A percentile compares a stretch with the other conserved stretches of the same genome.
Evolutionary conservation across 2,888 invertebrate species (phyloP).

Genomic region (Morpho helenor): DNA sequence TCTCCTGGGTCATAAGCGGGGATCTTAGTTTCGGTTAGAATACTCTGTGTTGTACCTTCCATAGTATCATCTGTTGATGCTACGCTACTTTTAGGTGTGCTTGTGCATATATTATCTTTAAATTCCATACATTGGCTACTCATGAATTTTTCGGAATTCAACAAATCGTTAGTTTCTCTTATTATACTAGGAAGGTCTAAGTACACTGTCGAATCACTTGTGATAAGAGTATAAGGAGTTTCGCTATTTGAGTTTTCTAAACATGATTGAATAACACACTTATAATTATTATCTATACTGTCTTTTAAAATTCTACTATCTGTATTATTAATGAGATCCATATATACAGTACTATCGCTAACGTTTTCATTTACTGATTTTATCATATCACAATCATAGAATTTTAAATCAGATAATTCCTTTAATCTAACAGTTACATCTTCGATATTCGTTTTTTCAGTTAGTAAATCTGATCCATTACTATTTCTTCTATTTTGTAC

Average conservation of each 20-base stretch:
- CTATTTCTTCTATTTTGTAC: conserved; percentile 45
- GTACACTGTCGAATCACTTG: conserved; percentile 63
- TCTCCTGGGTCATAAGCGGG: conserved; percentile 42
- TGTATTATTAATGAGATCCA: conserved; percentile 62
- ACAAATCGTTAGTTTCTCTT: conserved; percentile 50
- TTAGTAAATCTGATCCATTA: conserved; percentile 19
- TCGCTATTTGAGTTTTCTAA: conserved; percentile 33
- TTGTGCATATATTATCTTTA: conserved; percentile 41
- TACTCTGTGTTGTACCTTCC: conserved; percentile 38
- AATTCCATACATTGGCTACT: conserved; percentile 35
- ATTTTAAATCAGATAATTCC: conserved; percentile 16
- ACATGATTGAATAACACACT: conserved; percentile 38
- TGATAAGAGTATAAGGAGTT: conserved; percentile 33
- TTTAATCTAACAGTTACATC: conserved; percentile 17
- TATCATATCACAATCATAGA: conserved; percentile 12
- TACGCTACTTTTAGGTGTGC: conserved; percentile 61
- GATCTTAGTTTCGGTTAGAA: conserved; percentile 42
- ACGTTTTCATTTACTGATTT: conserved; percentile 26
- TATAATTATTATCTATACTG: conserved; percentile 35
- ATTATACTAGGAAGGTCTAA: conserved; percentile 63
- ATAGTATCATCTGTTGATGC: conserved; percentile 43
- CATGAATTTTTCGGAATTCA: conserved; percentile 51
- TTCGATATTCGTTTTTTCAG: conserved; percentile 4
- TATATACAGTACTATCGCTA: conserved; percentile 47
- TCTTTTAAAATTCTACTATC: conserved; percentile 44